phyloP scores from a whole-genome alignment of 64 coral and sea anemone genomes.

The Pocillopora verrucosa region DNA sequence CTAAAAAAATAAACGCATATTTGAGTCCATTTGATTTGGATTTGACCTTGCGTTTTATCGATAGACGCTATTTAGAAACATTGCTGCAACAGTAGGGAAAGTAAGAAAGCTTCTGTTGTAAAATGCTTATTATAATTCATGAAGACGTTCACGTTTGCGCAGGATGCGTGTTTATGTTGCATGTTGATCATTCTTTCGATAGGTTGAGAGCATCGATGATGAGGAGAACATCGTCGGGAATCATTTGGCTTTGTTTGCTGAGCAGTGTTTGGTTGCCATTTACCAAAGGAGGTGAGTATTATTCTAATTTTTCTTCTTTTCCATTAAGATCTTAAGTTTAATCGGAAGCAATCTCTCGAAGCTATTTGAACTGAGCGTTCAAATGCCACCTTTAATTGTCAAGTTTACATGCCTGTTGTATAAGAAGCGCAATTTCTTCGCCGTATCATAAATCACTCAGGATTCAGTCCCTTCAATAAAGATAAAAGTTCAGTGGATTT shows the following conservation, averaged over 20 bases:
- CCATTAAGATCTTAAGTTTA: too few species aligned
- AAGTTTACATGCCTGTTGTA: too few species aligned
- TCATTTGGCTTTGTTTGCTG: background rate
- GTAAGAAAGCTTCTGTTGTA: background rate
- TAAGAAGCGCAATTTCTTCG: too few species aligned
- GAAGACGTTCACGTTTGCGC: too few species aligned
- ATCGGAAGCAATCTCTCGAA: too few species aligned
- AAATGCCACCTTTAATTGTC: too few species aligned
- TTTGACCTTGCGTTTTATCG: background rate
- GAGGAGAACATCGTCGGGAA: background rate
- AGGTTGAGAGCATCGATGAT: background rate
- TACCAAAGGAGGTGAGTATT: background rate
- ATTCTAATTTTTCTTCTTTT: too few species aligned
- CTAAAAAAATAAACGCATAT: background rate
- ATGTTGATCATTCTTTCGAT: background rate
- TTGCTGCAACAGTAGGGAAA: background rate
- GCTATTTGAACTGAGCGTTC: too few species aligned
- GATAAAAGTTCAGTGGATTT: background rate
- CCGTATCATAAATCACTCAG: too few species aligned
- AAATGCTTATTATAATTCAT: background rate
- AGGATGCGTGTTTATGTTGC: background rate
- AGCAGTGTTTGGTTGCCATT: background rate
- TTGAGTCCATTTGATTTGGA: background rate
- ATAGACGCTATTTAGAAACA: background rate
- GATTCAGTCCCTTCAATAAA: too few species aligned